Conservation (phyloP, 2,888 invertebrate species). For the Eueremaeus valkanovi region DNA sequence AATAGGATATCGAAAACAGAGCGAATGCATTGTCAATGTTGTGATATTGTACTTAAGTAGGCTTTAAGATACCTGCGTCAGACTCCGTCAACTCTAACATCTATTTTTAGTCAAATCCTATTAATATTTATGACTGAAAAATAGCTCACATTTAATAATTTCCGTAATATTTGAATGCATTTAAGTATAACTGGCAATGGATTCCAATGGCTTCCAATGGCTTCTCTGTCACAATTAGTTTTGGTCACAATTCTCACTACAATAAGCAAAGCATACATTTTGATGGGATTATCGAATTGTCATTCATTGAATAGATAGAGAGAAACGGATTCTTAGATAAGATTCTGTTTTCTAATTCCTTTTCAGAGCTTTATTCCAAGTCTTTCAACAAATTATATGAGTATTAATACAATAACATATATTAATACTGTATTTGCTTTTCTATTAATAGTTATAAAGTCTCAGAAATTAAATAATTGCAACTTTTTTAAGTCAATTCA, state of each 20-base stretch:
- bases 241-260: background rate
- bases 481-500: too few relatives aligned
- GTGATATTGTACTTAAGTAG: background rate
- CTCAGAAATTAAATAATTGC: too few relatives aligned
- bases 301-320: background rate
- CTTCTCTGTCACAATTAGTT: background rate
- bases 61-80: conserved; percentile 8
- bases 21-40: background rate
- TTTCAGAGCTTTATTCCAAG: too few relatives aligned
- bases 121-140: background rate
- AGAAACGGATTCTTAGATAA: background rate
- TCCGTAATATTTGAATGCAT: background rate
- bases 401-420: too few relatives aligned
- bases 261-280: background rate
- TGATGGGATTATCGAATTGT: background rate
- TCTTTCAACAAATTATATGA: too few relatives aligned
- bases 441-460: too few relatives aligned
- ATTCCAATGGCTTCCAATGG: background rate
- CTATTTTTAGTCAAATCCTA: conserved; percentile 15
- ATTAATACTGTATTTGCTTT: too few relatives aligned
- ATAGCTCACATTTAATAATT: background rate
- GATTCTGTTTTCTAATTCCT: too few relatives aligned
- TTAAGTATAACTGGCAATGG: background rate
- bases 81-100: background rate
- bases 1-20: background rate